Percentiles rank a stretch among this genome's conserved stretches.
Evolutionary conservation across 2,113 vertebrate species (phyloP).

Genomic region (Mustelus asterias): DNA sequence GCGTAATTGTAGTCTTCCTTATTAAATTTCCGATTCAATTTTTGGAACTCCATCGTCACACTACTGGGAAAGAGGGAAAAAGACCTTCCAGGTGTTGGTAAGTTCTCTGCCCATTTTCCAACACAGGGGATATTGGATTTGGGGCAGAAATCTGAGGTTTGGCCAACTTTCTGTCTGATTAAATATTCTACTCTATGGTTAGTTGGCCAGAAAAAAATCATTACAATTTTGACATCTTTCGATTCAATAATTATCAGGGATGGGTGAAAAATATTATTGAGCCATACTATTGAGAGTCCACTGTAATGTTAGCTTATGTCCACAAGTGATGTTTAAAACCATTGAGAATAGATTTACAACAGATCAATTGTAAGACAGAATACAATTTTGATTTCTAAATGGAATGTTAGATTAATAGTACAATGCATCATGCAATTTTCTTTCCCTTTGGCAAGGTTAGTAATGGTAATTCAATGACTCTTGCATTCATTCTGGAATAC

Average conservation of each 20-base stretch:
- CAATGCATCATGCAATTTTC: background rate
- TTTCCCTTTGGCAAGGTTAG: background rate
- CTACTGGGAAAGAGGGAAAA: background rate
- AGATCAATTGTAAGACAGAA: background rate
- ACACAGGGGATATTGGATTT: constrained; percentile 6
- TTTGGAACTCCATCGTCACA: background rate
- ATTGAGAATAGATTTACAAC: background rate
- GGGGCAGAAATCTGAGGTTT: background rate
- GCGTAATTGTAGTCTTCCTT: background rate
- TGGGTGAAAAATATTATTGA: background rate
- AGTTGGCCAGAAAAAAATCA: background rate
- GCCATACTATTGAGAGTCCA: background rate
- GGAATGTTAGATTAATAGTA: background rate
- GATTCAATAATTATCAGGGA: background rate
- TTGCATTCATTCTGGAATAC: background rate
- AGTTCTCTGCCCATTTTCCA: background rate
- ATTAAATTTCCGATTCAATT: background rate
- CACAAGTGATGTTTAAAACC: background rate
- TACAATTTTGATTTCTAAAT: constrained; percentile 24
- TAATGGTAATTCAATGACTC: background rate
- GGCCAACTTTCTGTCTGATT: background rate
- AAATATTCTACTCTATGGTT: background rate
- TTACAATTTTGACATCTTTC: background rate
- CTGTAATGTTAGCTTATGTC: background rate
- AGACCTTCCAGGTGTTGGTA: constrained; percentile 1